A percentile compares a stretch with the other conserved stretches of the same genome.
Conservation (phyloP, 92 coral and sea anemone species). For the Epizoanthus rinbou region DNA sequence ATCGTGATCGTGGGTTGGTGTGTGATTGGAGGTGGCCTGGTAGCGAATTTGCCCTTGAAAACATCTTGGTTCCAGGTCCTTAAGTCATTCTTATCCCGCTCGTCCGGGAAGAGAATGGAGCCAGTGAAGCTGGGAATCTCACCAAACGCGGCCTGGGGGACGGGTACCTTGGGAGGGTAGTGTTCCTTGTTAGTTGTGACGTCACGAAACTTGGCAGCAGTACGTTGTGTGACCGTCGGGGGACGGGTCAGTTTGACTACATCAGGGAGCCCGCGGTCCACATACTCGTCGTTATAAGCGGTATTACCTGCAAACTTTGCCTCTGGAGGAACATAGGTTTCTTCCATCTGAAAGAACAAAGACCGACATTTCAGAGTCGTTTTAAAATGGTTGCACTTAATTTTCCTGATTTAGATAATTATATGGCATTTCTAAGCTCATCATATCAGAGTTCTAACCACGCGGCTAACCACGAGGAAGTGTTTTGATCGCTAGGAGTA, state of each 20-base stretch:
- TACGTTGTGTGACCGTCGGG: constrained; percentile 64
- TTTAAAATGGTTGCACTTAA: too few species aligned
- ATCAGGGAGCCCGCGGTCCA: constrained; percentile 74
- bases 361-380: neutral
- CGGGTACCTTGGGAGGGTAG: constrained; percentile 73
- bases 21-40: constrained; percentile 66
- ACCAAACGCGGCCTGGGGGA: constrained; percentile 72
- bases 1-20: constrained; percentile 81
- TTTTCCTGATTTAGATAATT: too few species aligned
- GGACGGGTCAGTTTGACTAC: constrained; percentile 82
- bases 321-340: constrained; percentile 64
- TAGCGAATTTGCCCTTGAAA: constrained; percentile 86
- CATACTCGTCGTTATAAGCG: constrained; percentile 72
- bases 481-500: too few species aligned
- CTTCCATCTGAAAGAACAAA: constrained; percentile 57
- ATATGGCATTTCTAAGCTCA: too few species aligned
- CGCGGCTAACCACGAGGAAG: too few species aligned
- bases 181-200: constrained; percentile 92
- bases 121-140: constrained; percentile 95
- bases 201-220: constrained; percentile 68
- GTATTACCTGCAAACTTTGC: constrained; percentile 83
- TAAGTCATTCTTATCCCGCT: constrained; percentile 51
- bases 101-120: constrained; percentile 87
- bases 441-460: too few species aligned
- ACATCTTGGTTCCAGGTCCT: constrained; percentile 95